Conservation (phyloP, 2,113 vertebrate species). For the Channa maculata region DNA sequence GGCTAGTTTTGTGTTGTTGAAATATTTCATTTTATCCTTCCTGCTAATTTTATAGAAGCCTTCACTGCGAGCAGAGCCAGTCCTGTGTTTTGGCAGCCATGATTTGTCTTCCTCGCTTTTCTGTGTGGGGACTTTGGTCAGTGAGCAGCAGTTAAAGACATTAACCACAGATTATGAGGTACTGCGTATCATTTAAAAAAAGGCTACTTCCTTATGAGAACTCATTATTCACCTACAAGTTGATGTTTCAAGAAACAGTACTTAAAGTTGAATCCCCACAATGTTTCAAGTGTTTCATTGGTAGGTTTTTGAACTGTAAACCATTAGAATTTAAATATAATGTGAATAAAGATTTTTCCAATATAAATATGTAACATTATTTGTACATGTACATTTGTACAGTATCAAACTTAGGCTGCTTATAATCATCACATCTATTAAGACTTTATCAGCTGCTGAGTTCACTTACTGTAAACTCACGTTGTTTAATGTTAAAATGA, state of each 20-base stretch:
- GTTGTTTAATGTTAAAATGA: background rate
- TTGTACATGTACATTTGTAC: background rate
- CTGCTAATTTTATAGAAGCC: slow-evolving; percentile 97
- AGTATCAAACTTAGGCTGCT: background rate
- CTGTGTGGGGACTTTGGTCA: slow-evolving; percentile 87
- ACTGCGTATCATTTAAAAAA: background rate
- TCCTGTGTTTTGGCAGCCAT: slow-evolving; percentile 88
- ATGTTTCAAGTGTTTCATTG: no score
- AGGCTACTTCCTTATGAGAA: background rate
- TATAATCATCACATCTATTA: background rate
- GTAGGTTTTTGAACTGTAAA: background rate
- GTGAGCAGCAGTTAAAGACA: slow-evolving; percentile 89
- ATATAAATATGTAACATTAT: background rate
- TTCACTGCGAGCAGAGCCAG: slow-evolving; percentile 93
- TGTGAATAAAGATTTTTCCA: background rate
- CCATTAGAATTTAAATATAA: background rate
- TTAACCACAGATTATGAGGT: background rate
- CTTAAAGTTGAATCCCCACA: no score
- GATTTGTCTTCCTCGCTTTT: slow-evolving; percentile 85
- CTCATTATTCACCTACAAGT: background rate
- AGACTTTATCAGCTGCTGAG: background rate
- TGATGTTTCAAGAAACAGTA: background rate
- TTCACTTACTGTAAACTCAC: background rate
- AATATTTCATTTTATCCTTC: slow-evolving; percentile 94
- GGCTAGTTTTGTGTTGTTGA: slow-evolving; percentile 84